Base-by-base conservation (phyloP, 1,140 invertebrate species). In the Teleopsis dalmanni region DNA sequence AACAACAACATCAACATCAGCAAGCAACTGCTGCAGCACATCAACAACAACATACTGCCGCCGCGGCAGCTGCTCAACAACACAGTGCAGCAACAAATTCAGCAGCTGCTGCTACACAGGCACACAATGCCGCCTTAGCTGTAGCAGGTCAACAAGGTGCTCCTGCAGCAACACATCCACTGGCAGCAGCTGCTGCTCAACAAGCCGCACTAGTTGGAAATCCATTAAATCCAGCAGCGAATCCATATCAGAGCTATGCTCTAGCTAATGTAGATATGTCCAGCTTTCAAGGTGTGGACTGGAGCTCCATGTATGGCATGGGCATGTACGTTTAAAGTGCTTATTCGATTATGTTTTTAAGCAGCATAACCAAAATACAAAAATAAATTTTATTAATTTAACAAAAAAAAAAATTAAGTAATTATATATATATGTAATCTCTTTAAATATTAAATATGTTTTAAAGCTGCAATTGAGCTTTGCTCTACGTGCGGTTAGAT, bases 251-350 rank as follows among this genome's bases (percentile, higher is more conserved):
- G 57, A 84, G 86, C 14, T 88, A 90, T 72, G 82, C 86, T 56
- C 78, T 91, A 41, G 84, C 87, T 61, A 89, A 89, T 67, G 86
- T 91, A 41, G 88, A 91, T 72, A 91, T 91, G 88, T 87, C 85
- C 35, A 87, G 85, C 62, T 91, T 91, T 78, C 88, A 91, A 70
- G 85, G 87, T 35, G 85, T 91, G 52, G 88, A 91, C 72, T 91
- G 88, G 88, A 81, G 83, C 55, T 84, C 84, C 58, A 87, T 91
- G 84, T 91, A 91, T 71, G 87, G 87, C 55, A 86, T 90, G 77
- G 87, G 87, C 61, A 90, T 90, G 87, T 91, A 90, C 74, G 86
- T 88, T 64, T 89, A 84, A 77, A 25, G 21, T n/a, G n/a, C n/a
- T 27, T 42, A 11, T 42, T 42, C 11, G 40, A 22, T 41, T 26